These are phyloP conservation scores for Lasioglossum villosulum DNA, from an alignment of 2,888 invertebrate species.

Conservation along the genomic window DNA sequence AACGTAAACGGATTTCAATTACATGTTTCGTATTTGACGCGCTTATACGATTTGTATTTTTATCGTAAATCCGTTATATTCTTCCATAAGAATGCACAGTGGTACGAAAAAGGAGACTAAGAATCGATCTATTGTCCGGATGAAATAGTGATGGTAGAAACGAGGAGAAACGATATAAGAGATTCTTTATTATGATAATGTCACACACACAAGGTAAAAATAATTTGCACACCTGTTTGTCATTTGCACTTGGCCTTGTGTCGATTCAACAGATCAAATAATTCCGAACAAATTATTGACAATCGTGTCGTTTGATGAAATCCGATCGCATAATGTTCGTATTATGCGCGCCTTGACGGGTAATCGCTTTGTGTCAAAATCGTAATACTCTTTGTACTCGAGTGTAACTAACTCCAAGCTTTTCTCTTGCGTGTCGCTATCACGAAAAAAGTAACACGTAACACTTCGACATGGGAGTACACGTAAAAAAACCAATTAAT, in stretches of 20 bases:
- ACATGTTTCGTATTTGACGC: conserved; percentile 16
- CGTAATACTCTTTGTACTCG: background rate
- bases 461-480: background rate
- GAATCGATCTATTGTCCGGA: background rate
- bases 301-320: background rate
- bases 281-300: background rate
- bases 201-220: conserved; percentile 40
- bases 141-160: conserved; percentile 20
- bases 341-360: background rate
- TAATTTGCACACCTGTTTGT: conserved; percentile 22
- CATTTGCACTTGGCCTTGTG: background rate
- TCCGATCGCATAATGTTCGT: background rate
- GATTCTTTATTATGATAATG: conserved; percentile 38
- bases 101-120: background rate
- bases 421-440: background rate
- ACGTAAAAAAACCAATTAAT: background rate
- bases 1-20: conserved; percentile 48
- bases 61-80: background rate
- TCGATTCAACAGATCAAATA: background rate
- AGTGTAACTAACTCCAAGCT: background rate
- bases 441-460: background rate
- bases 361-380: background rate
- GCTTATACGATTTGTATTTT: conserved; percentile 17
- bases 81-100: background rate
- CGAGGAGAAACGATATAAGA: conserved; percentile 1